phyloP scores from a whole-genome alignment of 2,888 invertebrate species.

The Thymelicus acteon region DNA sequence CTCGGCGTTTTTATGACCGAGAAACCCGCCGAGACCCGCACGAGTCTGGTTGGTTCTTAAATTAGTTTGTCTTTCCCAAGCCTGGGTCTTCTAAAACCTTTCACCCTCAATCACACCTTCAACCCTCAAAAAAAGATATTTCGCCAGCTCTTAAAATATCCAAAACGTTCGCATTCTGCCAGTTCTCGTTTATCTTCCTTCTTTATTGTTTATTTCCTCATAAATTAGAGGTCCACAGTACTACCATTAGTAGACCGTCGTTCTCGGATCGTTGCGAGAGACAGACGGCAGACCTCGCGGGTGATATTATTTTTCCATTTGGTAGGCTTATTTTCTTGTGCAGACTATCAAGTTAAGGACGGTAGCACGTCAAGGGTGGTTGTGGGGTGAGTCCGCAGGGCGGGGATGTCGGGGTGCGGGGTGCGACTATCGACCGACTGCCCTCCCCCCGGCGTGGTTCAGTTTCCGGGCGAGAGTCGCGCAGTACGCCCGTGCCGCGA shows the following conservation, averaged over 20 bases:
- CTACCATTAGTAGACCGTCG: slow-evolving; percentile 4
- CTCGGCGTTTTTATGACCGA: slow-evolving; percentile 78
- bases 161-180: not conserved
- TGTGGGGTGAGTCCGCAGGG: slow-evolving; percentile 75
- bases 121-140: not conserved
- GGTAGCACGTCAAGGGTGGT: slow-evolving; percentile 69
- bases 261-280: slow-evolving; percentile 49
- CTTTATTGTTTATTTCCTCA: not conserved
- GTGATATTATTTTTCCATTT: slow-evolving; percentile 82
- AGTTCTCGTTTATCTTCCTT: not conserved
- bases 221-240: not conserved
- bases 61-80: slow-evolving; percentile 68
- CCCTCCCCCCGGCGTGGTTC: slow-evolving; percentile 83
- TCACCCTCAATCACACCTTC: not conserved
- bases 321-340: slow-evolving; percentile 81
- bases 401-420: slow-evolving; percentile 71
- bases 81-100: slow-evolving; percentile 44
- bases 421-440: slow-evolving; percentile 85
- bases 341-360: slow-evolving; percentile 82
- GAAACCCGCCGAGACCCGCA: slow-evolving; percentile 71
- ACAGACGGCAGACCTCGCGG: slow-evolving; percentile 71
- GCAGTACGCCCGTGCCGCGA: slow-evolving; percentile 85
- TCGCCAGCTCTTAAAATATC: not conserved
- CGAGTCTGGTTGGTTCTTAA: slow-evolving; percentile 73
- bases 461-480: slow-evolving; percentile 86